Evolutionary conservation across 2,113 vertebrate genomes (phyloP).

Genomic region (Nannospalax galili): DNA sequence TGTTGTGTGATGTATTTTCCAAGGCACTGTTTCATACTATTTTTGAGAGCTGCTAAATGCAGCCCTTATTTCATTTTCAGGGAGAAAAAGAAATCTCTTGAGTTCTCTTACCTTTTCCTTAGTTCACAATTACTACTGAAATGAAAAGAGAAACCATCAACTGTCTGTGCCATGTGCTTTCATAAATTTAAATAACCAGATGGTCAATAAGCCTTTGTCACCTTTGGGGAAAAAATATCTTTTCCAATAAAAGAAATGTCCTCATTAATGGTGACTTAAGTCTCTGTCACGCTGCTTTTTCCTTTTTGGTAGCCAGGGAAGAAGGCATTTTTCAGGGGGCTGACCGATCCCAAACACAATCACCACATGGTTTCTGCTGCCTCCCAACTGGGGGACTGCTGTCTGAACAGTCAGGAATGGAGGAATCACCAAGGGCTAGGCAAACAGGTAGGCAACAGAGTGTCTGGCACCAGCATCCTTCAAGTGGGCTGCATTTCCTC

Average conservation of each 20-base stretch:
- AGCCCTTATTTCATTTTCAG: not conserved
- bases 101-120: not conserved
- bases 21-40: not conserved
- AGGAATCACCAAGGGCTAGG: slow-evolving; percentile 68
- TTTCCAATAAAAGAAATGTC: slow-evolving; percentile 1
- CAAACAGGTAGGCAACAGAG: slow-evolving; percentile 33
- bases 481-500: accelerated
- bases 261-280: slow-evolving; percentile 66
- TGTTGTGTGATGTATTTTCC: slow-evolving; percentile 33
- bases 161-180: not conserved
- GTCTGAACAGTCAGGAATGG: slow-evolving; percentile 56
- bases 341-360: slow-evolving; percentile 56
- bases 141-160: not conserved
- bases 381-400: slow-evolving; percentile 51
- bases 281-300: slow-evolving; percentile 43
- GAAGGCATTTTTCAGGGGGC: not conserved
- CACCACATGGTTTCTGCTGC: slow-evolving; percentile 37
- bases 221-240: slow-evolving; percentile 53
- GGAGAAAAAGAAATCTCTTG: not conserved
- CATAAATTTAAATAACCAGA: not conserved
- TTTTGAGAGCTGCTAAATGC: not conserved
- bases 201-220: slow-evolving; percentile 53
- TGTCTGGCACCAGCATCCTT: not conserved
- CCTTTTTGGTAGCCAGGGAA: slow-evolving; percentile 37
- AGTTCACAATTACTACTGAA: not conserved